phyloP scores from a whole-genome alignment of 2,888 invertebrate species.

The Pteria penguin region DNA sequence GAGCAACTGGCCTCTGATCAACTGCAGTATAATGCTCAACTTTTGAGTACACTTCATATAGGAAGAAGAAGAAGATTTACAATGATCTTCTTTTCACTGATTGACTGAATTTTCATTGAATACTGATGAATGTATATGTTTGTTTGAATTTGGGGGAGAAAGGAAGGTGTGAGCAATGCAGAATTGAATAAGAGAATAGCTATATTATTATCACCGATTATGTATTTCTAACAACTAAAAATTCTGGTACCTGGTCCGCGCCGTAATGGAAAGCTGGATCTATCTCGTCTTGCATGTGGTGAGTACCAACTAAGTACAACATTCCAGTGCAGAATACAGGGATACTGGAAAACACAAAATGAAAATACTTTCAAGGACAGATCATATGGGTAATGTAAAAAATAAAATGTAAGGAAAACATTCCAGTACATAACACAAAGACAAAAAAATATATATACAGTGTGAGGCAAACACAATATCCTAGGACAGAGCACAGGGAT shows the following conservation, averaged over 20 bases:
- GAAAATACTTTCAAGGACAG: not conserved
- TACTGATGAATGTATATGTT: too few relatives aligned
- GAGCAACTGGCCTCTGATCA: too few relatives aligned
- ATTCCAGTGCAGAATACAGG: slow-evolving; percentile 86
- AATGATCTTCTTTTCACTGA: too few relatives aligned
- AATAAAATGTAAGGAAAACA: not conserved
- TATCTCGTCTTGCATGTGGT: slow-evolving; percentile 81
- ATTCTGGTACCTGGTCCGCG: slow-evolving; percentile 85
- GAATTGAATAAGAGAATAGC: too few relatives aligned
- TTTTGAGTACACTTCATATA: too few relatives aligned
- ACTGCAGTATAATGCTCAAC: too few relatives aligned
- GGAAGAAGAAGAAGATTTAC: too few relatives aligned
- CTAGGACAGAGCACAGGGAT: not conserved
- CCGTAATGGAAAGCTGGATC: slow-evolving; percentile 90
- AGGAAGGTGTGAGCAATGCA: too few relatives aligned
- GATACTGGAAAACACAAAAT: not conserved
- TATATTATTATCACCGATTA: too few relatives aligned
- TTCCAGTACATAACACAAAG: not conserved
- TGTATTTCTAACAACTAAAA: not conserved
- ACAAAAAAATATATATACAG: not conserved
- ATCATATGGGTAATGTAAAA: not conserved
- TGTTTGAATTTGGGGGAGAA: too few relatives aligned
- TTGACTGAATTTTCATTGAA: too few relatives aligned
- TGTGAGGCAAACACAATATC: not conserved
- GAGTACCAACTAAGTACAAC: slow-evolving; percentile 83